Evolutionary conservation across 2,797 vertebrate species (phyloP), one percentile per base, ranked within the genome.

Genomic region (Lindbergichthys nudifrons): DNA sequence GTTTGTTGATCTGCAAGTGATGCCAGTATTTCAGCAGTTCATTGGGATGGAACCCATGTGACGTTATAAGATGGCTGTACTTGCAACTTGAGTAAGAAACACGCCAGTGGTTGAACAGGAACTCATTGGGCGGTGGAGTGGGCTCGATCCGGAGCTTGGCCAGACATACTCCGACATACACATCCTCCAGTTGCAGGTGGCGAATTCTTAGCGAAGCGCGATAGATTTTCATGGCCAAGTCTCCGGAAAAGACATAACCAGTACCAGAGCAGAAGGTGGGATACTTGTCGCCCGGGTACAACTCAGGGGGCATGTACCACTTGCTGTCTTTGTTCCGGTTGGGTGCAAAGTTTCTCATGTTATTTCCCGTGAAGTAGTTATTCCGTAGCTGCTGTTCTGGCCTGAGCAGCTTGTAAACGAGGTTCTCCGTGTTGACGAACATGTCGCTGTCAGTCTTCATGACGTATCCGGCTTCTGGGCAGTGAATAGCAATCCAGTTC

Each of bases 371-470:
- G 69, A 99, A 99, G 75, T 96, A 99, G 89, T 96, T 97, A 63
- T 74, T 95, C 83, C 88, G 96, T 0, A 94, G 95, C 73, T 92
- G 94, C 60, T 95, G 83, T 41, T 97, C 96, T 64, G 97, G 96
- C 85, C 95, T 95, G 57, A 99, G 91, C 58, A 99, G 91, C 90
- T 97, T 98, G 58, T 96, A 94, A 85, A 99, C 94, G 77, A 99
- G 96, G 80, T 98, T 97, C 48, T 99, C 97, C 0, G 97, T 97
- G 83, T 99, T 99, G 81, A 99, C 95, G 62, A 99, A 99, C 97
- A 99, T 97, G 85, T 99, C 98, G 0, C 97, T 98, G 93, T 99
- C 98, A 0, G 97, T 98, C 93, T 99, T 99, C 98, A 99, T 99
- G 71, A 98, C 96, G 0, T 99, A 99, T 0, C 92, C 93, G 68